Percentiles rank a stretch among this genome's conserved stretches.
Conservation (phyloP, 2,888 invertebrate species). For the Caenorhabditis sp. region DNA sequence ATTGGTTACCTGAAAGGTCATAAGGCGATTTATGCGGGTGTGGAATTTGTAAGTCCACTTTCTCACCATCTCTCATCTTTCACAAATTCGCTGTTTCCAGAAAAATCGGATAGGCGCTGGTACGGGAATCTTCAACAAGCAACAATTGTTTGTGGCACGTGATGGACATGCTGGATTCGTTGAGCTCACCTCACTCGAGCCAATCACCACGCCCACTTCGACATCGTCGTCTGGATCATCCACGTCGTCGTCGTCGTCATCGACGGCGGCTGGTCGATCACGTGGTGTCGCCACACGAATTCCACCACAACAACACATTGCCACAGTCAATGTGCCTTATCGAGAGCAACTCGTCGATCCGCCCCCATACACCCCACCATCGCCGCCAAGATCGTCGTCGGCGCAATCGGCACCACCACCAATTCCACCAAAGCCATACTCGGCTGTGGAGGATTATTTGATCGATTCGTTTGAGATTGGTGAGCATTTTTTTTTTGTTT, state of each 20-base stretch:
- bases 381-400: constrained; percentile 29
- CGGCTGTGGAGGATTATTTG: constrained; percentile 51
- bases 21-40: constrained; percentile 74
- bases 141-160: constrained; percentile 73
- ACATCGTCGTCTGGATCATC: neutral
- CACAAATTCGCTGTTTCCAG: constrained; percentile 66
- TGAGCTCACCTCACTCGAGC: constrained; percentile 71
- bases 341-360: constrained; percentile 6
- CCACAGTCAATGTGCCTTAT: too few relatives aligned
- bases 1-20: constrained; percentile 74
- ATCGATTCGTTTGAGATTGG: constrained; percentile 53
- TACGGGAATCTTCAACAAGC: constrained; percentile 75
- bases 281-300: neutral
- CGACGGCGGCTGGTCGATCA: constrained; percentile 20
- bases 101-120: constrained; percentile 75
- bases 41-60: constrained; percentile 74
- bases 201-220: constrained; percentile 5
- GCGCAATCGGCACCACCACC: constrained; percentile 46
- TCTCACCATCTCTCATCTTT: neutral
- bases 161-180: constrained; percentile 74
- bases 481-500: constrained; percentile 10
- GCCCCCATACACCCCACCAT: constrained; percentile 29
- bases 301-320: too few relatives aligned
- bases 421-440: constrained; percentile 45
- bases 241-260: constrained; percentile 15